Base-by-base conservation (phyloP, 2,888 invertebrate species). In the Drosophila anomalata region DNA sequence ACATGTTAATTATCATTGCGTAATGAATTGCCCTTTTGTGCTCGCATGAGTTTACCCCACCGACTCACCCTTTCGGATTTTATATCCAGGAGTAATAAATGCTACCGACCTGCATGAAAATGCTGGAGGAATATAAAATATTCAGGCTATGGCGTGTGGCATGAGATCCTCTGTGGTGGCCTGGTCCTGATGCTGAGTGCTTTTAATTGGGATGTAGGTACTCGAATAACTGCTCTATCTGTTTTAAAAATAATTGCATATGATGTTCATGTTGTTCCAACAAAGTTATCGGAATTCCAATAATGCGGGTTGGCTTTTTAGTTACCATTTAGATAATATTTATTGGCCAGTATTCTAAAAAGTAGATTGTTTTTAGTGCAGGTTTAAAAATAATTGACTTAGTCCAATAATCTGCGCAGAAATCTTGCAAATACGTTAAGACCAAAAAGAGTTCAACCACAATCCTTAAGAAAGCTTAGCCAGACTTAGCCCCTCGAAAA, bases 1-100 rank as follows among this genome's bases (percentile, higher is more conserved):
- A 88, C 82, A 86, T 88, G 82, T 85, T 82, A 82, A 82, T 82
- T 82, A 82, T 86, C 70, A 77, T 77, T 57, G 58, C 46, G 55
- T 67, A 73, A 60, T 74, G 67, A 67, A 74, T 74, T 59, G 72
- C 44, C 68, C 54, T 74, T 72, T 73, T 70, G 70, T 52, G 62
- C 65, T 47, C 50, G n/a, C 62, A 48, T 31, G 22, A 33, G 26
- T 26, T 44, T 20, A 22, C 36, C 44, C 24, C 53, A 8, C 33
- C 5, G 5, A 11, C 6, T 36, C 29, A 9, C 29, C 3, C 29
- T 29, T 1, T 7, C 2, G 22, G 22, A 53, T 36, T 63, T 62
- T 67, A 50, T 39, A 62, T 11, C 71, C 46, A 7, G 36, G 14
- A 24, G 57, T 57, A 58, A 57, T 58, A 42, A 58, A 58, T 42